These are phyloP conservation scores for Alligator mississippiensis DNA, from an alignment of 2,113 vertebrate species.

Conservation along the genomic window DNA sequence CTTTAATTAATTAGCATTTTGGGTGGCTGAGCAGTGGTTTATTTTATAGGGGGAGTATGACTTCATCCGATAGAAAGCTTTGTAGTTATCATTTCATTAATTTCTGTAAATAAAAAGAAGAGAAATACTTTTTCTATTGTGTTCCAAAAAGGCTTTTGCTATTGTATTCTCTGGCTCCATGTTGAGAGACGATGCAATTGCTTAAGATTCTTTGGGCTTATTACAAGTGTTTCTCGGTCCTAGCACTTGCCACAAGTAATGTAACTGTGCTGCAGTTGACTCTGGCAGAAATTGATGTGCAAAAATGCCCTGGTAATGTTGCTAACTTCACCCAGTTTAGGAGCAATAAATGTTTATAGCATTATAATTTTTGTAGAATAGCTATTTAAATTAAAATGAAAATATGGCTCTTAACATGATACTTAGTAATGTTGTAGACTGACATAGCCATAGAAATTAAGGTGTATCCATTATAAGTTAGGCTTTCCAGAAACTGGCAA, in stretches of 20 bases:
- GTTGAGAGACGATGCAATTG: background rate
- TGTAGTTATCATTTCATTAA: background rate
- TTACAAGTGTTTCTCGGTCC: background rate
- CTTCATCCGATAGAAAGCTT: background rate
- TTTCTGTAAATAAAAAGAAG: no score
- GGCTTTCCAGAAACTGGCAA: background rate
- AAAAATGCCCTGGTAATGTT: background rate
- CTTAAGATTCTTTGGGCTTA: background rate
- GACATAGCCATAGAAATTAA: background rate
- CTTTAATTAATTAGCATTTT: background rate
- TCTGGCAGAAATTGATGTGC: background rate
- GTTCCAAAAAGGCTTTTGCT: no score
- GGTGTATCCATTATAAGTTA: background rate
- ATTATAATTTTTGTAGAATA: background rate
- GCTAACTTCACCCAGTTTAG: background rate
- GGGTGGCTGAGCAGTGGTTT: background rate
- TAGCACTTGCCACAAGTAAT: background rate
- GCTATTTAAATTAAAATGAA: background rate
- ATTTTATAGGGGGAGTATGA: no score
- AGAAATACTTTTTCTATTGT: no score
- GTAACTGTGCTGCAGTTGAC: background rate
- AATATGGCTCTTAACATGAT: background rate
- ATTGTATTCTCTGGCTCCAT: background rate
- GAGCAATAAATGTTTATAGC: background rate
- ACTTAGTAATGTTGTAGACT: background rate